These are phyloP conservation scores for Pomatostomus ruficeps DNA, from an alignment of 2,113 vertebrate species.

Conservation along the genomic window DNA sequence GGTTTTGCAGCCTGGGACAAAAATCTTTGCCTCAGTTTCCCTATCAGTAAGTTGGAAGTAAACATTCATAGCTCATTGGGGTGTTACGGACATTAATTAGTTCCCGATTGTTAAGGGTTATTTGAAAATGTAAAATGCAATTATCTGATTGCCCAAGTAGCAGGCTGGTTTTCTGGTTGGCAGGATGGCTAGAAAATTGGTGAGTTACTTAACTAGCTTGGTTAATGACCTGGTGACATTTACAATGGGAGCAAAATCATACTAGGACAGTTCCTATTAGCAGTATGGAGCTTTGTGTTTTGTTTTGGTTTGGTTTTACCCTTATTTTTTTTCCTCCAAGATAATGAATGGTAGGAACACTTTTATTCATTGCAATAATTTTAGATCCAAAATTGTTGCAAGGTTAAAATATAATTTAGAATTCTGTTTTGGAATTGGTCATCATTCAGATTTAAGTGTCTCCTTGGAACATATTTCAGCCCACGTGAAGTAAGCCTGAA, in stretches of 20 bases:
- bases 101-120: neutral
- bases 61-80: neutral
- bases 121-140: constrained; percentile 26
- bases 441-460: neutral
- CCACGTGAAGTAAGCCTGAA: neutral
- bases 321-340: neutral
- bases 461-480: neutral
- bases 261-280: neutral
- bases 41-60: neutral
- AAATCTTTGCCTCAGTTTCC: constrained; percentile 37
- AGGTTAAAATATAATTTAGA: neutral
- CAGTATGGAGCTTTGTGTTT: neutral
- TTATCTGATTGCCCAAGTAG: neutral
- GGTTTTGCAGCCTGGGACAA: neutral
- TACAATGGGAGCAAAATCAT: neutral
- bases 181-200: neutral
- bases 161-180: constrained; percentile 11
- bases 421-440: neutral
- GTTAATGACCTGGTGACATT: constrained; percentile 26
- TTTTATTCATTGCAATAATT: neutral
- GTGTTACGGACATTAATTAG: neutral
- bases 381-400: neutral
- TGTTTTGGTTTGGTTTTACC: neutral
- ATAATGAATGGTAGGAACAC: neutral
- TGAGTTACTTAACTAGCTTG: constrained; percentile 12